Evolutionary conservation across 2,113 vertebrate genomes (phyloP), one percentile per base, ranked within the genome.

Genomic region (Pholis gunnellus): DNA sequence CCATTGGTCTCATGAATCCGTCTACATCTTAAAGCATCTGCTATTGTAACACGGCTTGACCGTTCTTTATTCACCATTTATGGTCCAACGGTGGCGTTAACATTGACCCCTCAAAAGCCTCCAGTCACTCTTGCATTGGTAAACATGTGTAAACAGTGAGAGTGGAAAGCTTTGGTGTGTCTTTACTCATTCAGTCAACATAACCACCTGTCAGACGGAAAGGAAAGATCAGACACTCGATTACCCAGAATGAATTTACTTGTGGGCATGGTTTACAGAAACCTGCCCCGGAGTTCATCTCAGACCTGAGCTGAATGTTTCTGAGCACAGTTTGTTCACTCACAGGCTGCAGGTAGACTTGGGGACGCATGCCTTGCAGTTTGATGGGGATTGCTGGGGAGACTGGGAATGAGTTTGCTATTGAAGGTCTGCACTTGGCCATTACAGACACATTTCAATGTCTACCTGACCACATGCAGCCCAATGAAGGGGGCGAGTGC

Each of bases 331-430:
- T 63, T n/a, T 31, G 65, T 70, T 57, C 25, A 50, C 48, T 52
- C 64, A 15, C 42, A 77, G 46, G 27, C 63, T 72, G 75, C 3
- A 46, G 82, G 44, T 54, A n/a, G 25, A 68, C 67, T 64, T 57
- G 36, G 52, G 72, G 75, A 76, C 38, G 42, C 70, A 56, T 42
- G 60, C 25, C 73, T 61, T 44, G 67, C 61, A 76, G 78, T 57
- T 87, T 68, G 74, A 82, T 78, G 48, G 67, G 2, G 27, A 72
- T 56, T 29, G 29, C 72, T 42, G 48, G 68, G 68, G 75, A 73
- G 52, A 82, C 66, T 57, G 54, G 66, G 27, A 84, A 59, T 87
- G 78, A 73, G 79, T 87, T 85, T 75, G 61, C 17, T 44, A 80
- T 70, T 72, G 66, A 77, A 81, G 61, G 83, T 61, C 42, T 69